Evolutionary conservation across 2,113 vertebrate genomes (phyloP).

Genomic region (Prunella fulvescens): DNA sequence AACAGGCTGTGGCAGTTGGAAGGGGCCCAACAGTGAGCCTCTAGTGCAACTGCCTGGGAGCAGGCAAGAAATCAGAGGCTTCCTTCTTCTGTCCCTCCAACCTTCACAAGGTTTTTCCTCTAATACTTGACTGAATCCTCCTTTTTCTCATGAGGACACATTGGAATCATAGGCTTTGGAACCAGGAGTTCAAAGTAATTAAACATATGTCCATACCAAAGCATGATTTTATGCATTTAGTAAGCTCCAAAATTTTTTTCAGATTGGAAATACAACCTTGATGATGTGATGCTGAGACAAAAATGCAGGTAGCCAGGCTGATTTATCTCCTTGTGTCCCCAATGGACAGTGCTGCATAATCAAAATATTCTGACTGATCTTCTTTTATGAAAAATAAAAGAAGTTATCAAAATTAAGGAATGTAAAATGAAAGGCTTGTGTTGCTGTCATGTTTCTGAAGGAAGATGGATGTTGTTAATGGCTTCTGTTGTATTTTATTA

Average conservation of each 20-base stretch:
- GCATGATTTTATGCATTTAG: too few relatives aligned
- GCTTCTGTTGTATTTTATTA: background rate
- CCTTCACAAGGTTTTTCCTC: background rate
- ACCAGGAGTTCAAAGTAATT: background rate
- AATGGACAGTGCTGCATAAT: background rate
- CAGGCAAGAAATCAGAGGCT: background rate
- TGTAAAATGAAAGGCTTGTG: accelerated
- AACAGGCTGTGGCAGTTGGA: background rate
- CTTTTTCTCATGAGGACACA: background rate
- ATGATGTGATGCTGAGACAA: background rate
- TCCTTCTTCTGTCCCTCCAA: background rate
- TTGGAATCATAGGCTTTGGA: background rate
- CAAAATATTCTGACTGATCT: background rate
- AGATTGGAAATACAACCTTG: background rate
- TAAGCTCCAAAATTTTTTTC: background rate
- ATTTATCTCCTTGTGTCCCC: background rate
- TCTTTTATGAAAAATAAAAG: background rate
- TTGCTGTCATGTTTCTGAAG: background rate
- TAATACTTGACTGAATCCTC: background rate
- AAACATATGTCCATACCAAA: background rate
- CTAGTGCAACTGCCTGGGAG: background rate
- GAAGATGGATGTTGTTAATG: background rate
- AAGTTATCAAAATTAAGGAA: background rate
- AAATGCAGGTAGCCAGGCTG: background rate
- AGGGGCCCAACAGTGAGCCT: background rate